Conservation (phyloP, 1,140 invertebrate genomes). For the Drosophila prosaltans region DNA sequence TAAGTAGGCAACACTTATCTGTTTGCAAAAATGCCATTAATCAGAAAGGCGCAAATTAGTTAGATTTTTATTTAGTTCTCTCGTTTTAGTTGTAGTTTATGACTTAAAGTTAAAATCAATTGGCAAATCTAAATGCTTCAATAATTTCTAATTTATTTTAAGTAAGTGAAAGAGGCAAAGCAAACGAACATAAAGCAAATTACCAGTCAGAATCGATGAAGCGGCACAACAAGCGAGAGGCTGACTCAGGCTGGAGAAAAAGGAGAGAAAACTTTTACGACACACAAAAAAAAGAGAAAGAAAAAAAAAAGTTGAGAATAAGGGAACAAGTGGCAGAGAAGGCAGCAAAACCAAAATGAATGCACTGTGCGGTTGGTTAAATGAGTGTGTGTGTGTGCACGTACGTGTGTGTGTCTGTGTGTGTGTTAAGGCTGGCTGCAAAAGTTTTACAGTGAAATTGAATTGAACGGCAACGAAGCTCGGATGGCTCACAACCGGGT, state of each 20-base stretch:
- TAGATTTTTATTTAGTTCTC: background rate
- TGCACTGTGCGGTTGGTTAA: constrained; percentile 25
- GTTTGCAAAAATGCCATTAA: background rate
- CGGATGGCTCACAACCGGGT: background rate
- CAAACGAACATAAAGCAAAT: constrained; percentile 73
- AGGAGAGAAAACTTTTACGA: constrained; percentile 52
- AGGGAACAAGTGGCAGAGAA: background rate
- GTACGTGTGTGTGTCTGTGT: constrained; percentile 9
- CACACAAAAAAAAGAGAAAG: constrained; percentile 41
- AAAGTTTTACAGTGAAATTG: constrained; percentile 61
- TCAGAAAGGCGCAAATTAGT: background rate
- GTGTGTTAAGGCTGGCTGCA: constrained; percentile 23
- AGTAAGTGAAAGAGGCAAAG: constrained; percentile 56
- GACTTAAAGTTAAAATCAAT: constrained; percentile 62
- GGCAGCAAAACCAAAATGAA: constrained; percentile 24
- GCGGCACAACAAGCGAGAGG: constrained; percentile 52
- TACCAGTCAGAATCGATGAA: constrained; percentile 67
- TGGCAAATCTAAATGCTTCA: constrained; percentile 61
- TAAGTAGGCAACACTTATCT: constrained; percentile 1
- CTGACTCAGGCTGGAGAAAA: constrained; percentile 14
- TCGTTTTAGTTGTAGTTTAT: constrained; percentile 36
- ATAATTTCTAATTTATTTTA: constrained; percentile 80
- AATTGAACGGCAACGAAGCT: constrained; percentile 59
- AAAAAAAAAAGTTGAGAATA: background rate
- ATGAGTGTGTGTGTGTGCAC: constrained; percentile 14